phyloP scores from a whole-genome alignment of 2,113 vertebrate species.

The Struthidea cinerea region DNA sequence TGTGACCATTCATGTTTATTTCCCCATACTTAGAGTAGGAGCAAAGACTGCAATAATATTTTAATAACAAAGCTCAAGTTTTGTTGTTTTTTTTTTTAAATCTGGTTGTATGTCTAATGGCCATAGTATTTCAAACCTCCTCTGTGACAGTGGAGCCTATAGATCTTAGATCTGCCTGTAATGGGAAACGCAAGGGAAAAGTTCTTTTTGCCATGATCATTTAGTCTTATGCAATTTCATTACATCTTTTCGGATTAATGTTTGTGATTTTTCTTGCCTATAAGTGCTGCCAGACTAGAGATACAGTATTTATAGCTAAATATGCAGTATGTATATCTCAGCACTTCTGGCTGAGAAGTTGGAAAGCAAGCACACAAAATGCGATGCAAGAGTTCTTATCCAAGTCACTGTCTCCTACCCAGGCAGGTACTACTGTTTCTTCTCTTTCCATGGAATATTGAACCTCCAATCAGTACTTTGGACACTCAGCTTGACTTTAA shows the following conservation, averaged over 20 bases:
- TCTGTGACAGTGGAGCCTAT: not conserved
- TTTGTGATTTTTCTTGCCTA: not conserved
- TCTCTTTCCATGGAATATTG: not conserved
- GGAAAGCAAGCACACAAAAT: not conserved
- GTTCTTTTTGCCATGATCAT: not conserved
- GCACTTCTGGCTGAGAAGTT: not conserved
- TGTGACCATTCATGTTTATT: not conserved
- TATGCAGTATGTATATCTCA: not conserved
- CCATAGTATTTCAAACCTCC: not conserved
- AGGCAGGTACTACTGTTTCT: not conserved
- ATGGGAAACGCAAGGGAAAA: fast-evolving
- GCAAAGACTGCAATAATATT: not conserved
- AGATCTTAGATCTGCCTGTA: not conserved
- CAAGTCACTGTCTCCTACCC: not conserved
- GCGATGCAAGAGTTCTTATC: not conserved
- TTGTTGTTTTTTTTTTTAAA: not conserved
- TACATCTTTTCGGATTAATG: not conserved
- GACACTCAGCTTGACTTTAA: not conserved
- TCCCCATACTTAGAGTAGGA: not conserved
- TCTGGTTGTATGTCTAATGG: not conserved
- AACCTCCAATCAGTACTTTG: not conserved
- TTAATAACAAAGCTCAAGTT: not conserved
- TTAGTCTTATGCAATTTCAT: not conserved
- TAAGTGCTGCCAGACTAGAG: not conserved
- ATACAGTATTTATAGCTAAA: not conserved